Evolutionary conservation across 2,113 vertebrate genomes (phyloP).

Genomic region (Phylloscopus trochilus): DNA sequence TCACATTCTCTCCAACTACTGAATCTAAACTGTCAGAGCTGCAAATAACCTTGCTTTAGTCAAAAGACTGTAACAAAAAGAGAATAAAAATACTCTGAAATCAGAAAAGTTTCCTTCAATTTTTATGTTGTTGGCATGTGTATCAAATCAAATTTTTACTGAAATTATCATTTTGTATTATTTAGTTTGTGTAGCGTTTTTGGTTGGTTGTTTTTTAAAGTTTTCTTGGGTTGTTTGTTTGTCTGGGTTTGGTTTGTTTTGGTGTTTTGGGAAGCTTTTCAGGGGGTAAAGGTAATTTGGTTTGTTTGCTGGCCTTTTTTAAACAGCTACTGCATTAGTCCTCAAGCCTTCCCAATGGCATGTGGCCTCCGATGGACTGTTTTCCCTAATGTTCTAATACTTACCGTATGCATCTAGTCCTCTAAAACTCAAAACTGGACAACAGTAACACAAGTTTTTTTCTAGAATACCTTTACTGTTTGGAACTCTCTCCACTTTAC

Average conservation of each 20-base stretch:
- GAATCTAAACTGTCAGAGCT: neutral
- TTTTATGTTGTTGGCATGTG: neutral
- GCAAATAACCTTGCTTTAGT: neutral
- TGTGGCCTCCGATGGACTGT: fast-evolving
- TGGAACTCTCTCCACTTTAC: neutral
- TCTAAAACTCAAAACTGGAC: neutral
- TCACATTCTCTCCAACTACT: neutral
- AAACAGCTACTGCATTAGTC: neutral
- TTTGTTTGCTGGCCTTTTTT: neutral
- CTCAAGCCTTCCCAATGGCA: neutral
- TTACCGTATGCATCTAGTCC: neutral
- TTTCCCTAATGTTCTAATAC: neutral
- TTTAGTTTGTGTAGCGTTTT: fast-evolving
- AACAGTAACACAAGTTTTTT: neutral
- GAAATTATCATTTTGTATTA: neutral
- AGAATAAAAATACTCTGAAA: neutral
- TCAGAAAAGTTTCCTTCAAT: neutral
- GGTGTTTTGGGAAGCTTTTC: neutral
- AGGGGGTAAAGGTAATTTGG: neutral
- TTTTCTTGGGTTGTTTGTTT: neutral
- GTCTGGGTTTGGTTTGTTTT: neutral
- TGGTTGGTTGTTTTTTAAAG: neutral
- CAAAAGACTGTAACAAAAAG: neutral
- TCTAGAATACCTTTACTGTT: neutral
- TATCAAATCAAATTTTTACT: neutral